Base-by-base conservation (phyloP, 1,140 invertebrate species). In the Conopomorpha cramerella region DNA sequence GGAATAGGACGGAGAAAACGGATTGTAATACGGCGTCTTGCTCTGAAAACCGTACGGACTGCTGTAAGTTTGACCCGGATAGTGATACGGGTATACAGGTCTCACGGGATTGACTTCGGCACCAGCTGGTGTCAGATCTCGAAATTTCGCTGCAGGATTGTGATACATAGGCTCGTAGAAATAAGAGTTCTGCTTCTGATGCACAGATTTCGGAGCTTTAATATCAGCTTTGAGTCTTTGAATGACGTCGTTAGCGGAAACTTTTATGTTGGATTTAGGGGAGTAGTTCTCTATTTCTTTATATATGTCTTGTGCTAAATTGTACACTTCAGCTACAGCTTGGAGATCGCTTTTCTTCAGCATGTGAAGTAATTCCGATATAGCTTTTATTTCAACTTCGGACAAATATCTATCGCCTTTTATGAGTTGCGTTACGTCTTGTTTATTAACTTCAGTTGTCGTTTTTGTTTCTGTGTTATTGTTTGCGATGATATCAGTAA, bases 341-440 rank as follows among this genome's bases (percentile, higher is more conserved):
- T 76, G 62, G 18, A 76, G 43, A 38, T 76, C 70, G 36, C 70
- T 72, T 43, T 65, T 72, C 23, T 67, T 76, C 0, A 76, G 49
- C 7, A 51, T 53, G 16, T 65, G 62, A 10, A 76, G 43, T 27
- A 72, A 40, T 28, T 64, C 50, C 25, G 65, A 49, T 28, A 76
- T 60, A 1, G 45, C 39, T 41, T 62, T 60, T 16, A 72, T 65
- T 51, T 74, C 70, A 8, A 40, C 30, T 36, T 63, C 60, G 23
- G 58, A 63, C 41, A 74, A 50, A 37, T 62, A 66, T 41, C 65
- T 51, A 33, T 74, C 67, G 16, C 43, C 28, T 27, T 51, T 29
- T 27, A n/a, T 8, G 12, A 32, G 11, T 13, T 33, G n/a, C 15
- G 16, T 16, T 33, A 10, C 30, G 8, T 15, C 19, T 17, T 16